Evolutionary conservation across 2,888 invertebrate species (phyloP).

Genomic region (Hypena proboscidalis): DNA sequence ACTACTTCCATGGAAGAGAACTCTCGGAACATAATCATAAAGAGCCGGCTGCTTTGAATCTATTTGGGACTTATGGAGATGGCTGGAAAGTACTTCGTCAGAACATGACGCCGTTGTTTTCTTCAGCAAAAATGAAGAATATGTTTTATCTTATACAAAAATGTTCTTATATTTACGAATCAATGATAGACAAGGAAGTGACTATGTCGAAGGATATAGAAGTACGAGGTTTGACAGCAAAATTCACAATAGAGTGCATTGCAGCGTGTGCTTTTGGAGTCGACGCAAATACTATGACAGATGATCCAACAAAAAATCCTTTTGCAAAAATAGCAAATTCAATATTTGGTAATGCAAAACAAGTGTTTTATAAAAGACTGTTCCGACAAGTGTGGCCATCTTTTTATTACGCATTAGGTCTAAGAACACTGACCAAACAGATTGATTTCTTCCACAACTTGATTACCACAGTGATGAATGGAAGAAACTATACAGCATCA

Average conservation of each 20-base stretch:
- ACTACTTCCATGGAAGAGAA: constrained; percentile 50
- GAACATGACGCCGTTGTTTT: constrained; percentile 41
- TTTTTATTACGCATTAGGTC: constrained; percentile 48
- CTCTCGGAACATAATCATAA: constrained; percentile 37
- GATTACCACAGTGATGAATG: constrained; percentile 46
- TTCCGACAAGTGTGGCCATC: constrained; percentile 50
- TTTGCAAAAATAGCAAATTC: constrained; percentile 45
- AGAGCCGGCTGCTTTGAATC: constrained; percentile 28
- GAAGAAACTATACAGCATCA: constrained; percentile 44
- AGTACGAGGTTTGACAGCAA: constrained; percentile 15
- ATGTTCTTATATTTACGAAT: constrained; percentile 26
- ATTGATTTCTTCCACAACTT: constrained; percentile 49
- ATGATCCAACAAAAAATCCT: constrained; percentile 37
- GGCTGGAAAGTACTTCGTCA: constrained; percentile 40
- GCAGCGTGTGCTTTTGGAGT: constrained; percentile 49
- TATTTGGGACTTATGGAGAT: constrained; percentile 33
- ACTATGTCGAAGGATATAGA: constrained; percentile 19
- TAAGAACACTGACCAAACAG: constrained; percentile 37
- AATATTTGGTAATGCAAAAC: constrained; percentile 31
- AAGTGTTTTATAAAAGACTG: constrained; percentile 29
- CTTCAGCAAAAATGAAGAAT: constrained; percentile 41
- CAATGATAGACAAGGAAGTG: constrained; percentile 24
- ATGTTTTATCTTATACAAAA: constrained; percentile 42
- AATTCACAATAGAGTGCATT: constrained; percentile 34
- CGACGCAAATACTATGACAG: constrained; percentile 47